Evolutionary conservation across 1,140 invertebrate genomes (phyloP).

Genomic region (Pogonomyrmex californicus): DNA sequence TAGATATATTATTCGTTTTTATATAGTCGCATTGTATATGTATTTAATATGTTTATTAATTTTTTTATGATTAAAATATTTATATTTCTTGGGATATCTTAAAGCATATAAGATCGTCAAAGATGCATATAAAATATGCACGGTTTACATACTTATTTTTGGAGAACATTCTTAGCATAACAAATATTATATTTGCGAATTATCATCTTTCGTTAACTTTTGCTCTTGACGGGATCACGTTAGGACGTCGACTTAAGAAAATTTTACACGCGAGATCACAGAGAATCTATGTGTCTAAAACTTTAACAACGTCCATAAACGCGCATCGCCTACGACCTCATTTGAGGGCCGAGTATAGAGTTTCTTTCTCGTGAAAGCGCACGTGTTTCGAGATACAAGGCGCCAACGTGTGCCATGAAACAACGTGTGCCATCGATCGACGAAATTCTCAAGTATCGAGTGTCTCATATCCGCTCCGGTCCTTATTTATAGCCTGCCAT

Average conservation of each 20-base stretch:
- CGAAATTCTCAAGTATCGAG: conserved; percentile 43
- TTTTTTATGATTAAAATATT: no score
- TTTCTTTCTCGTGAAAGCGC: not conserved
- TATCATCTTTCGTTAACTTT: conserved; percentile 5
- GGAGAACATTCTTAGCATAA: not conserved
- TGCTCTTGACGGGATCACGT: not conserved
- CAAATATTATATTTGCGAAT: not conserved
- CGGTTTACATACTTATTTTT: not conserved
- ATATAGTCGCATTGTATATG: no score
- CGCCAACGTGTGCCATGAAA: not conserved
- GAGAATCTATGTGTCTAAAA: conserved; percentile 5
- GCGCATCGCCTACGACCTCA: not conserved
- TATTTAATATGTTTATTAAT: no score
- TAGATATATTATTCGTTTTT: not conserved
- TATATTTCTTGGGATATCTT: no score
- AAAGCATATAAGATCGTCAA: not conserved
- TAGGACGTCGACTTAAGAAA: not conserved
- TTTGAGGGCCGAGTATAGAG: not conserved
- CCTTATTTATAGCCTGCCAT: conserved; percentile 41
- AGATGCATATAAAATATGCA: not conserved
- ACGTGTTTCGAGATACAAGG: not conserved
- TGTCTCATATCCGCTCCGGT: conserved; percentile 40
- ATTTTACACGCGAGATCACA: conserved; percentile 12
- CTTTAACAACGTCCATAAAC: conserved; percentile 11
- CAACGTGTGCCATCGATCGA: conserved; percentile 11